Evolutionary conservation across 23 tunicate species (phyloP), one percentile per base, ranked within the genome.

Genomic region (Ciona savignyi): DNA sequence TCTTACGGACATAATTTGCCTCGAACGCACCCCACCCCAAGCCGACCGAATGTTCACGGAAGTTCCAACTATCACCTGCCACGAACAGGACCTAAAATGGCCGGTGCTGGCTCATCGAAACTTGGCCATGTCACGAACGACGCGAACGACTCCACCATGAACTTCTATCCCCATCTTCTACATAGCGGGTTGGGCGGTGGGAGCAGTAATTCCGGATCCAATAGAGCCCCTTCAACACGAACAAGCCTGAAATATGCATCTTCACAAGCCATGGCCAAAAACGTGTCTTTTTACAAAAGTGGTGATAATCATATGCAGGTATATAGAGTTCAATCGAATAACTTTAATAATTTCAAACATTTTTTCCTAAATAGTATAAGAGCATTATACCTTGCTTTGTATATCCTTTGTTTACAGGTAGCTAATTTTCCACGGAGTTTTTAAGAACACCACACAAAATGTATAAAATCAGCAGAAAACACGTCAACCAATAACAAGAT

Each of bases 251-350:
- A 88, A 62, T 30, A 88, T 42, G 68, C 87, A 1, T 65, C 87
- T 9, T 71, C 88, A 2, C 87, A 81, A 11, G 65, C 86, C 15
- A 63, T 77, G 4, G 97, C 97, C 1, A 91, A 91, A 71, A 91
- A 72, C 48, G 97, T 91, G 2, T 71, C 79, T 3, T 91, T 91
- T 72, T 91, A 91, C 68, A 62, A 72, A 71, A 91, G 97, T 72
- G 97, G 97, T 34, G 97, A 91, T 64, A 70, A 67, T 1, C 74
- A 91, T 62, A 79, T 84, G 81, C 90, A 91, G 81, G 97, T 91
- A 71, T 2, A 51, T 68, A 21, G 1, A 31, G 35, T 32, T n/a
- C n/a, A n/a, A n/a, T 2, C 15, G 61, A 30, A 51, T 70, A 27
- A 32, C 56, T 70, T 33, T 66, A 25, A n/a, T n/a, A n/a, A n/a